A percentile compares a stretch with the other conserved stretches of the same genome.
These are phyloP conservation scores for Percopsis transmontana DNA, from an alignment of 2,113 vertebrate genomes.

Conservation along the genomic window DNA sequence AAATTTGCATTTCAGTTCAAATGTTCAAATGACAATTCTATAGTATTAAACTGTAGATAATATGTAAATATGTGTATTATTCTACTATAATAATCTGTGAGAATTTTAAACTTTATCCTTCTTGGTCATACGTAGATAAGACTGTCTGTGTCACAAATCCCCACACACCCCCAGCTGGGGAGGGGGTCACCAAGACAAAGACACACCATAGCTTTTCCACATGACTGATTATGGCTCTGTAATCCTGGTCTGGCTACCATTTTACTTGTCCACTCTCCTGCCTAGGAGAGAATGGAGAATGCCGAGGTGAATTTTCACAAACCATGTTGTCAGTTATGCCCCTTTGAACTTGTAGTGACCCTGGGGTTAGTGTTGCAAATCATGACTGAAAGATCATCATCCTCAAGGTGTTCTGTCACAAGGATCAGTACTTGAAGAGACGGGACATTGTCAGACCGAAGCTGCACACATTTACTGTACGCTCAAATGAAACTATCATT, in stretches of 20 bases:
- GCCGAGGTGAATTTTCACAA: slow-evolving; percentile 15
- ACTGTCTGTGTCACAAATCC: slow-evolving; percentile 10
- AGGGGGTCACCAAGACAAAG: slow-evolving; percentile 4
- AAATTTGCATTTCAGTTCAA: slow-evolving; percentile 6
- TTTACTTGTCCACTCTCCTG: slow-evolving; percentile 24
- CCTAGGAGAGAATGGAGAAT: slow-evolving; percentile 12
- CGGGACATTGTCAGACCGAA: neutral
- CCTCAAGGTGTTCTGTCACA: neutral
- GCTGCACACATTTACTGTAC: neutral
- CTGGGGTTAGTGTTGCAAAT: slow-evolving; percentile 26
- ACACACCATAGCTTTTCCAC: slow-evolving; percentile 47
- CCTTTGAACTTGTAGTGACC: slow-evolving; percentile 37
- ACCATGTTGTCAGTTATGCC: slow-evolving; percentile 5
- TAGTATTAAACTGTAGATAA: slow-evolving; percentile 7
- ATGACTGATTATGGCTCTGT: slow-evolving; percentile 50
- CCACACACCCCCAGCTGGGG: slow-evolving; percentile 44
- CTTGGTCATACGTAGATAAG: slow-evolving; percentile 9
- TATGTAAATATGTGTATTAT: too few species aligned
- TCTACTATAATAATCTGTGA: too few species aligned
- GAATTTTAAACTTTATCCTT: neutral
- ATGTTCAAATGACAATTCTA: neutral
- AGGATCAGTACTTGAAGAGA: neutral
- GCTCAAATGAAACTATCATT: neutral
- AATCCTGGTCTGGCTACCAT: slow-evolving; percentile 28
- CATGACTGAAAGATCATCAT: neutral